A percentile compares a stretch with the other conserved stretches of the same genome.
phyloP scores from a whole-genome alignment of 2,797 vertebrate species.

The Lerista edwardsae region DNA sequence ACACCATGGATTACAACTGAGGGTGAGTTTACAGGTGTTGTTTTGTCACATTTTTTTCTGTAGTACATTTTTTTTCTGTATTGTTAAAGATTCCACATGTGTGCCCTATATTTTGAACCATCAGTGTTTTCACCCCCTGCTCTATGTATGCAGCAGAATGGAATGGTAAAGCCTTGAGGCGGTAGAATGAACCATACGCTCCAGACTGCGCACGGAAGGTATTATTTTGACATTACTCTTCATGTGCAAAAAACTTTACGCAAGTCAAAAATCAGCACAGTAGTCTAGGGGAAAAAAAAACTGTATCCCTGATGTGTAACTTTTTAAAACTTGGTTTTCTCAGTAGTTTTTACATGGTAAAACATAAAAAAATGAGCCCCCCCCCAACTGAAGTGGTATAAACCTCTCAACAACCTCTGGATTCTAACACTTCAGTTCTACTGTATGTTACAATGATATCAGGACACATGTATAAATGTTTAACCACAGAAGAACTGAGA shows the following conservation, averaged over 20 bases:
- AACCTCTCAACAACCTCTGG: background rate
- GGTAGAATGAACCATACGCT: too few relatives aligned
- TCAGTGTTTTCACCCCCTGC: background rate
- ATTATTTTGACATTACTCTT: background rate
- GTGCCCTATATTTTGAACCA: background rate
- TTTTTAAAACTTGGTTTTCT: background rate
- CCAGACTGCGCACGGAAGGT: background rate
- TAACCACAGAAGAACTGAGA: background rate
- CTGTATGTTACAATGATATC: background rate
- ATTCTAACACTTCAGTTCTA: background rate
- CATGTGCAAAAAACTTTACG: background rate
- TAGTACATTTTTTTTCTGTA: background rate
- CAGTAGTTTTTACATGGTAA: background rate
- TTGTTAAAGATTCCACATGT: background rate
- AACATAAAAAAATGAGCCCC: background rate
- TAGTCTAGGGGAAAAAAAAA: background rate
- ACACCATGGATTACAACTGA: background rate
- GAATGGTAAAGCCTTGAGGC: background rate
- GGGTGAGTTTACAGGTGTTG: conserved; percentile 1
- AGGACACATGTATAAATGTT: background rate
- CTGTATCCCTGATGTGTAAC: background rate
- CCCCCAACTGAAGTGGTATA: background rate
- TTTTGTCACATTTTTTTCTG: conserved; percentile 1
- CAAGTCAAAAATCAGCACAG: background rate
- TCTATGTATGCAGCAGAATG: background rate